Conservation (phyloP, 2,797 vertebrate genomes). For the Rhabdophis nuchalis region DNA sequence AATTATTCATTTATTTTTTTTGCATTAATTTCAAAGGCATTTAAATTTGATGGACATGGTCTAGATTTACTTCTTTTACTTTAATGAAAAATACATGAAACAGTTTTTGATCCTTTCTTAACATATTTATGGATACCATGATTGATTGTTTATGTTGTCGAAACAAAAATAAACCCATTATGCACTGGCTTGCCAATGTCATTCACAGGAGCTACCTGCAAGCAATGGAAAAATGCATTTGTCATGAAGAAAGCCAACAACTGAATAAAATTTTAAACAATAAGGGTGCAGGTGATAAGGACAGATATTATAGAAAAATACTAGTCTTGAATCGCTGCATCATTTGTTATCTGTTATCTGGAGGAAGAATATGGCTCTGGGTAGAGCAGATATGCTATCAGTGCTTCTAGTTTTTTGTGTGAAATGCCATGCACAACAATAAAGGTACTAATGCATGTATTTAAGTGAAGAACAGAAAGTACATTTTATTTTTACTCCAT, state of each 20-base stretch:
- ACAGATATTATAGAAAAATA: neutral
- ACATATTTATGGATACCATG: neutral
- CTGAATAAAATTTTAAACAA: neutral
- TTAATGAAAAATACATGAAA: neutral
- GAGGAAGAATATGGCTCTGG: neutral
- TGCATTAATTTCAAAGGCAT: neutral
- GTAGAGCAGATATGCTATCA: slow-evolving; percentile 1
- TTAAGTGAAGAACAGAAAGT: neutral
- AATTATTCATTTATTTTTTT: neutral
- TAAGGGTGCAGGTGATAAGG: neutral
- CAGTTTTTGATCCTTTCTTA: neutral
- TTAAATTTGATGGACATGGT: neutral
- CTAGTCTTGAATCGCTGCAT: neutral
- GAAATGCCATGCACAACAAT: slow-evolving; percentile 1
- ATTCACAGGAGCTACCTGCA: neutral
- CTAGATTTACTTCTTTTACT: neutral
- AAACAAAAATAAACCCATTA: neutral
- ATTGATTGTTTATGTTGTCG: neutral
- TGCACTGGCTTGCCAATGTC: neutral
- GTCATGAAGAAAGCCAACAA: neutral
- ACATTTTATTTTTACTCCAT: slow-evolving; percentile 1
- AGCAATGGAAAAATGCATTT: neutral
- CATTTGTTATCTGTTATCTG: slow-evolving; percentile 16
- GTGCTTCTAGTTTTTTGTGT: slow-evolving; percentile 7
- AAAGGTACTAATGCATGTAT: neutral